phyloP scores from a whole-genome alignment of 1,140 invertebrate species.

The Plutomurus gul region DNA sequence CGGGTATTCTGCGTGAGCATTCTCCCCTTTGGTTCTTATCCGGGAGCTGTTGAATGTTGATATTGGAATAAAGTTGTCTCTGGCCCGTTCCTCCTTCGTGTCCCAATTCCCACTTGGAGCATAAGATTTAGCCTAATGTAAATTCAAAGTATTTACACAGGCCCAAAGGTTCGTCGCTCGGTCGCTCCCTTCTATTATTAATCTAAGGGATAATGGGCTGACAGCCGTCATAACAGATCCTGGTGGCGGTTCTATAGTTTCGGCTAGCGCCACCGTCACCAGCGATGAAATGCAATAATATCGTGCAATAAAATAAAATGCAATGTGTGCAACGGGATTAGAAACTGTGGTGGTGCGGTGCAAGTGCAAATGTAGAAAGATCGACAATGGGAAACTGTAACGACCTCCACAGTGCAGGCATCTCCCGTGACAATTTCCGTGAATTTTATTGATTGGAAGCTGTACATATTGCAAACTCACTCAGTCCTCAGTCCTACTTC shows the following conservation, averaged over 20 bases:
- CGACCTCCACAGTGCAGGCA: not conserved
- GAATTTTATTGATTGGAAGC: not conserved
- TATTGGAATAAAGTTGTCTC: not conserved
- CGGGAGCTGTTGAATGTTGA: constrained; percentile 21
- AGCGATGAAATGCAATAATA: not conserved
- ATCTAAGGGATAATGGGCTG: too few species aligned
- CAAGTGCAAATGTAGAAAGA: not conserved
- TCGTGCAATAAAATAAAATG: constrained; percentile 14
- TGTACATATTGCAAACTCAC: not conserved
- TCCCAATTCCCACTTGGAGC: constrained; percentile 14
- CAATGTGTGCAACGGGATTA: constrained; percentile 1
- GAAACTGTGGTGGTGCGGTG: not conserved
- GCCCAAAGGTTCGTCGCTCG: too few species aligned
- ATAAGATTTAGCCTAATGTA: constrained; percentile 14
- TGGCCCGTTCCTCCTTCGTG: not conserved
- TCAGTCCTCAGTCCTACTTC: not conserved
- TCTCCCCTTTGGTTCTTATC: not conserved
- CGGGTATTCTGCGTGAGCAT: not conserved
- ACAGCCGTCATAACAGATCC: too few species aligned
- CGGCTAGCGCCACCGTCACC: too few species aligned
- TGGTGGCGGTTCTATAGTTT: too few species aligned
- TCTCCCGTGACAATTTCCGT: not conserved
- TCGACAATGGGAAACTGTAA: not conserved
- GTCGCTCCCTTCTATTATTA: too few species aligned
- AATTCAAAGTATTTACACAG: not conserved